phyloP scores from a whole-genome alignment of 1,140 invertebrate species.

The Pygmarrhopalites habei region DNA sequence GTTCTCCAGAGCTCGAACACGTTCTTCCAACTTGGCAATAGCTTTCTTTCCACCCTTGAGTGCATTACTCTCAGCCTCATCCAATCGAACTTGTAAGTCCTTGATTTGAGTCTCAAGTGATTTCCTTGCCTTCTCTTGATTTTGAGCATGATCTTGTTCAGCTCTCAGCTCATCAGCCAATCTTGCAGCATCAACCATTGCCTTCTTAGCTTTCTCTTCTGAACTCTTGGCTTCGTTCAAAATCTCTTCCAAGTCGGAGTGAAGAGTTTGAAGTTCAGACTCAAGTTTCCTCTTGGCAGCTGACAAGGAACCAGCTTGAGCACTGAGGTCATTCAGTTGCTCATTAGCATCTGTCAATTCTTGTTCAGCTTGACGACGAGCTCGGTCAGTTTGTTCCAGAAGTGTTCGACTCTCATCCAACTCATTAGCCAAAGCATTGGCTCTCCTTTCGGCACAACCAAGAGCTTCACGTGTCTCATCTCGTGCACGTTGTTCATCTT shows the following conservation, averaged over 20 bases:
- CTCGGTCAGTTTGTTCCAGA: constrained; percentile 92
- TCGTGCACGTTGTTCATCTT: constrained; percentile 93
- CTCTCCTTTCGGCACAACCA: constrained; percentile 90
- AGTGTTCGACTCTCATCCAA: constrained; percentile 92
- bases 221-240: constrained; percentile 92
- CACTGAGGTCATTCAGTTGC: constrained; percentile 89
- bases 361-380: constrained; percentile 92
- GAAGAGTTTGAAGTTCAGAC: constrained; percentile 91
- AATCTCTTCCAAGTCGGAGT: no score
- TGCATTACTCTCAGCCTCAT: constrained; percentile 92
- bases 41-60: constrained; percentile 97
- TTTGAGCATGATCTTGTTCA: constrained; percentile 96
- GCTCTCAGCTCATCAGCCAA: constrained; percentile 95
- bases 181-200: constrained; percentile 94
- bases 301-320: constrained; percentile 82
- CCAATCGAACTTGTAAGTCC: constrained; percentile 82
- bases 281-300: no score
- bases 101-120: constrained; percentile 94
- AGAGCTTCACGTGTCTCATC: constrained; percentile 95
- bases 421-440: constrained; percentile 89
- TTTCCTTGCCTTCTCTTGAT: constrained; percentile 96
- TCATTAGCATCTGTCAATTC: no score
- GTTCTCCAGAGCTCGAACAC: constrained; percentile 87
- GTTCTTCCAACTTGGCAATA: constrained; percentile 94
- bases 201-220: constrained; percentile 96